A percentile compares a stretch with the other conserved stretches of the same genome.
phyloP scores from a whole-genome alignment of 1,140 invertebrate genomes.

The Lanistes nyassanus region DNA sequence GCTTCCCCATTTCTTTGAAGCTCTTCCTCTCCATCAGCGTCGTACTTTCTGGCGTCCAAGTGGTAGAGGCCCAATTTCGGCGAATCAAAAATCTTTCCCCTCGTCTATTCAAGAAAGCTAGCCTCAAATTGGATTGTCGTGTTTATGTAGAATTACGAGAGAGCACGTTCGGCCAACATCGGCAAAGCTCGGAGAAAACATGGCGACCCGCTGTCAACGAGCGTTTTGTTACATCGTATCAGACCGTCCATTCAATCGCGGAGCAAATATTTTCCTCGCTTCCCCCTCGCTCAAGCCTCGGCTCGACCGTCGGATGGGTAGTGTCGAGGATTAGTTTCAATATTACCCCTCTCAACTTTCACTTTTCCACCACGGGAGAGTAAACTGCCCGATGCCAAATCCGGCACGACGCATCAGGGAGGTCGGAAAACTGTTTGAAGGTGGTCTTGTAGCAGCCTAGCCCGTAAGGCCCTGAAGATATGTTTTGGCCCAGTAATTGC shows the following conservation, averaged over 20 bases:
- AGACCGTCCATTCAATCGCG: constrained; percentile 2
- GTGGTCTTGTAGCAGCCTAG: too few relatives aligned
- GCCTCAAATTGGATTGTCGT: constrained; percentile 17
- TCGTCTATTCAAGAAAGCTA: background rate
- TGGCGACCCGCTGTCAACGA: background rate
- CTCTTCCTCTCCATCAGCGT: background rate
- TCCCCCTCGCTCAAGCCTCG: background rate
- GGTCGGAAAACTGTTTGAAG: too few relatives aligned
- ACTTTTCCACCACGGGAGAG: constrained; percentile 3
- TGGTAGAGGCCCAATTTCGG: constrained; percentile 9
- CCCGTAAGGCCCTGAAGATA: too few relatives aligned
- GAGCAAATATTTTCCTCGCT: constrained; percentile 8
- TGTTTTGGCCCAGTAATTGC: too few relatives aligned
- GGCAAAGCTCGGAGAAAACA: background rate
- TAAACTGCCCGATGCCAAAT: constrained; percentile 7
- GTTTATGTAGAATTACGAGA: constrained; percentile 13
- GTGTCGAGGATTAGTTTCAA: constrained; percentile 13
- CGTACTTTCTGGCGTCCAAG: constrained; percentile 1
- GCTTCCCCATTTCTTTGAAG: background rate
- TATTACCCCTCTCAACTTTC: constrained; percentile 19
- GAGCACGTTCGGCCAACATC: constrained; percentile 19
- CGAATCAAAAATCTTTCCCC: background rate
- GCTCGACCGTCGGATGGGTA: background rate
- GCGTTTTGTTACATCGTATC: constrained; percentile 19
- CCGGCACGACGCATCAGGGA: background rate